Base-by-base conservation (phyloP, 2,888 invertebrate species). In the Drosophila macrospina region DNA sequence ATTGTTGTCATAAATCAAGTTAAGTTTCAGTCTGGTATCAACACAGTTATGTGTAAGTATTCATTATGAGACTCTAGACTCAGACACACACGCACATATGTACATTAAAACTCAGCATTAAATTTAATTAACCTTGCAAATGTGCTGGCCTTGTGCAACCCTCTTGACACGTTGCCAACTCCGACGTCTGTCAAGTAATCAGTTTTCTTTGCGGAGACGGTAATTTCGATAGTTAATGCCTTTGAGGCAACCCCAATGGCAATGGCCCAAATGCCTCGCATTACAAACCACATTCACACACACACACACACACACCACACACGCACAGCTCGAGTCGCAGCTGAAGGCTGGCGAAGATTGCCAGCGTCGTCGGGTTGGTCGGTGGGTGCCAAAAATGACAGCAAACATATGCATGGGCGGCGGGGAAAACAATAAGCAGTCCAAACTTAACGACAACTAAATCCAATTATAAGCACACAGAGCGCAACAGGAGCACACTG, bases 371-470 rank as follows among this genome's bases (percentile, higher is more conserved):
- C 39, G 63, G 34, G 32, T 65, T 41, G 55, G 54, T 42, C 32
- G 52, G 37, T 63, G 68, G 59, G 65, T 76, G 72, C 63, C 76
- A 72, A 69, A 72, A 78, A 78, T 68, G 84, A 85, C 80, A 74
- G 64, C 65, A 61, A 78, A 72, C 84, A 85, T 85, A 85, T 85
- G 83, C 70, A 79, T 62, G 69, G 55, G n/a, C 51, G 62, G 74
- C 24, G 44, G 52, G 52, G 13, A 62, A 57, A 72, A 82, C 81
- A 81, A 77, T 79, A 78, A 83, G 80, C 75, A 78, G 83, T 74
- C 80, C 74, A 69, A 84, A 65, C 74, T 84, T 76, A 78, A 79
- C 77, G 84, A 86, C 84, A 84, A 83, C 86, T 86, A 85, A 84
- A 85, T 85, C 84, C 86, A 86, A 86, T 85, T 86, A 84, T 74